Base-by-base conservation (phyloP, 2,888 invertebrate species). In the Patella depressa region DNA sequence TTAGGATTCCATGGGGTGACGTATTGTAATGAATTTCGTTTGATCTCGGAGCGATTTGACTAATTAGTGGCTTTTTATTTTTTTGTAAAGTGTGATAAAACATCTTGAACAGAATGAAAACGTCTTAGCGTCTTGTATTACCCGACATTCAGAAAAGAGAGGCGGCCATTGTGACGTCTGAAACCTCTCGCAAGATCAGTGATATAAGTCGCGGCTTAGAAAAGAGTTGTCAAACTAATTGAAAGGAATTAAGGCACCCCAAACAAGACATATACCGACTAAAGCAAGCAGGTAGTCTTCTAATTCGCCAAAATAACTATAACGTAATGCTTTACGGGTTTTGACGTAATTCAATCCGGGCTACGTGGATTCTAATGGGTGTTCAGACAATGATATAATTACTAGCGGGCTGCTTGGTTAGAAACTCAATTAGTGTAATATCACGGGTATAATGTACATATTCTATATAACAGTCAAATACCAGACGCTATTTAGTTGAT, bases 11-110 rank as follows among this genome's bases (percentile, higher is more conserved):
- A 69, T 24, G 53, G 17, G 53, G 45, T 75, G 53, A 19, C 71
- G 14, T 65, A 65, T 65, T 65, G 65, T 65, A 19, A 65, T 65
- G 19, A 19, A 65, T 24, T n/a, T 19, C 53, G 53, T 75, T 75
- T 75, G 75, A 75, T 75, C 71, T 65, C 24, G 65, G 19, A 12
- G 65, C 65, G 24, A 65, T 24, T 65, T 65, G 65, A 24, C 19
- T 65, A 65, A 65, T 65, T 65, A 65, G 65, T 65, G 24, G 45
- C 45, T 45, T 45, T 45, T 65, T 12, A 24, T 24, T 65, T 65
- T 65, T 65, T 24, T 19, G 24, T 19, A 65, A 19, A 19, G 65
- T 65, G 65, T 65, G 65, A 65, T 65, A 65, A 65, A 65, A 65
- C 12, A 11, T 59, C 24, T 65, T 24, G 65, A 65, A 14, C 19